Evolutionary conservation across 2,113 vertebrate species (phyloP).

Genomic region (Ranitomeya imitator): DNA sequence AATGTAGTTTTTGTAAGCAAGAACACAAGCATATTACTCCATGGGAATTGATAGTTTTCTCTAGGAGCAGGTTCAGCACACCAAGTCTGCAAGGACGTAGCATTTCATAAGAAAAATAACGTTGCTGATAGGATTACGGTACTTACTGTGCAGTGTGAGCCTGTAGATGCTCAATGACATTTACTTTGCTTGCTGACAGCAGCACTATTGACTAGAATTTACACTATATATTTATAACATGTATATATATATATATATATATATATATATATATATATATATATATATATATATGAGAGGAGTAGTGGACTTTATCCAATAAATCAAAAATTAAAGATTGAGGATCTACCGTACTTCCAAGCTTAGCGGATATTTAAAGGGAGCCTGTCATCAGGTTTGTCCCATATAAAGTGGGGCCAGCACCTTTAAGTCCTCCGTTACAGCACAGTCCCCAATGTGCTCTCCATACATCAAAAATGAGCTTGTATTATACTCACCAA

Average conservation of each 20-base stretch:
- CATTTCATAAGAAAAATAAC: constrained; percentile 18
- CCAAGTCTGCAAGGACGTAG: background rate
- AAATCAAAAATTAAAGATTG: too few species aligned
- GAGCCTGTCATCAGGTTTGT: too few species aligned
- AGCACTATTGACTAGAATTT: background rate
- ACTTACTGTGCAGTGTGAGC: background rate
- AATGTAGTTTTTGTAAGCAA: constrained; percentile 28
- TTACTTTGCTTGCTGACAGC: background rate
- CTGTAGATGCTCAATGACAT: background rate
- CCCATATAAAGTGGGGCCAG: too few species aligned
- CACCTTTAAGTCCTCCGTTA: too few species aligned
- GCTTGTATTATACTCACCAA: too few species aligned
- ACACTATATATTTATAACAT: too few species aligned
- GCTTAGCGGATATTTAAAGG: too few species aligned
- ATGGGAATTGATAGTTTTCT: constrained; percentile 14
- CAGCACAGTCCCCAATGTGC: background rate
- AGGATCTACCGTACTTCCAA: too few species aligned
- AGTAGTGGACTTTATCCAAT: too few species aligned
- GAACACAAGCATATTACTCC: background rate
- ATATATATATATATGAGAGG: background rate
- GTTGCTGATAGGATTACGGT: constrained; percentile 3
- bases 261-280: too few species aligned
- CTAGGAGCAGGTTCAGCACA: background rate
- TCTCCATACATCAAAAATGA: too few species aligned
- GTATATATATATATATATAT: too few species aligned